Base-by-base conservation (phyloP, 2,888 invertebrate genomes). In the Choreutis nemorana region DNA sequence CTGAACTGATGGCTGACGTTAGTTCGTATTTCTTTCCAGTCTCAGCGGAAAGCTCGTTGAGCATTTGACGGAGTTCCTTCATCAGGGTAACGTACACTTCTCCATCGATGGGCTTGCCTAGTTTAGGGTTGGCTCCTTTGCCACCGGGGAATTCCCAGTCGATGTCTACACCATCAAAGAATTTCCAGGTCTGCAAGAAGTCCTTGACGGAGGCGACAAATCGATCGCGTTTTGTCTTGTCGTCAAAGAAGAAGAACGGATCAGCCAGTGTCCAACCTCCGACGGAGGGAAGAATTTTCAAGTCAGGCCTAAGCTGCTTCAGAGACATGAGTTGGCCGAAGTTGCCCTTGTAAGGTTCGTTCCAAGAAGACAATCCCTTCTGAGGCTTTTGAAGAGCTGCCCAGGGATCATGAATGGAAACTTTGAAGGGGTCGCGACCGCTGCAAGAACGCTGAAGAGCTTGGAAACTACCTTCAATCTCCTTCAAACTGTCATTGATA, bases 101-200 rank as follows among this genome's bases (percentile, higher is more conserved):
- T 10, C 78, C 78, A 20, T 78, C 78, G 23, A 72, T 57, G 16
- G 77, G 75, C 7, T 67, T 54, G 7, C 78, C 78, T 6, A 78
- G 59, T 27, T 66, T 48, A 16, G 77, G 77, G 41, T 77, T 78
- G 3, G 78, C 78, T 9, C 78, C 78, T 32, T 78, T 77, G 34
- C 78, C 78, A 25, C 78, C 78, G 45, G 78, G 78, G 64, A 78
- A 78, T 37, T 78, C 78, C 78, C 78, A 78, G 37, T 78, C 78
- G 31, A 78, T 78, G 23, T 78, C 78, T 2, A 78, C 75, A 13
- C 78, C 78, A 25, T 78, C 78, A 28, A 77, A 78, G 63, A 78
- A 78, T 37, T 78, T 78, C 78, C 78, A 78, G 2, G 78, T 78
- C 34, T 63, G 55, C 1, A 78, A 56, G 50, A 78, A 78, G 23